A percentile compares a stretch with the other conserved stretches of the same genome.
phyloP scores from a whole-genome alignment of 2,797 vertebrate species.

The Hypotaenidia okinawae region DNA sequence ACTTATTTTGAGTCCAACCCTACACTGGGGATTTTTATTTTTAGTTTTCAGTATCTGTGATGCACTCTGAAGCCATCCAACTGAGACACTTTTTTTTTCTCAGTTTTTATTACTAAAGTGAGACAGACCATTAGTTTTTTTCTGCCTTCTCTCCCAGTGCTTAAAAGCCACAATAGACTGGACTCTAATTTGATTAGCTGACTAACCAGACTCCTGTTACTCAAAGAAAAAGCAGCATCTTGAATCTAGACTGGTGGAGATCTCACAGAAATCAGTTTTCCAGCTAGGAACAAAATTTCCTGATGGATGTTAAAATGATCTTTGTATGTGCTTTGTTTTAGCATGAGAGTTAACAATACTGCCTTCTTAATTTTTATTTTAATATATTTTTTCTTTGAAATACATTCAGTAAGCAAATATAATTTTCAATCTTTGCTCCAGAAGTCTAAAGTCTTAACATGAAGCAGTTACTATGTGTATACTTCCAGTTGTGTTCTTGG shows the following conservation, averaged over 20 bases:
- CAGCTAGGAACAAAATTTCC: slow-evolving; percentile 47
- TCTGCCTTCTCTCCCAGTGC: neutral
- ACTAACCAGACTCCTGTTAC: neutral
- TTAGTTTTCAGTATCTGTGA: neutral
- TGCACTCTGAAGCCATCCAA: neutral
- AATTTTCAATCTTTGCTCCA: slow-evolving; percentile 22
- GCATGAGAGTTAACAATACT: slow-evolving; percentile 13
- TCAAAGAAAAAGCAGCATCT: neutral
- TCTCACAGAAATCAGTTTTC: neutral
- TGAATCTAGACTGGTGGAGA: slow-evolving; percentile 47
- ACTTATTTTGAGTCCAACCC: neutral
- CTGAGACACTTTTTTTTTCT: neutral
- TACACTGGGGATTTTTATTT: neutral
- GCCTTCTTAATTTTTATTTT: slow-evolving; percentile 3
- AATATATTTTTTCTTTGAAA: neutral
- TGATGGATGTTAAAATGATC: neutral
- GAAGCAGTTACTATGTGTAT: neutral
- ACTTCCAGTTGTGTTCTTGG: neutral
- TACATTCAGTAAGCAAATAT: neutral
- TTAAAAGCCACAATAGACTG: neutral
- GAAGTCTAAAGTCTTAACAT: slow-evolving; percentile 3
- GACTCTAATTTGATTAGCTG: neutral
- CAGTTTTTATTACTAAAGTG: neutral
- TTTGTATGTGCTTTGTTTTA: slow-evolving; percentile 37
- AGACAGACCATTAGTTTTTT: neutral